phyloP scores from a whole-genome alignment of 2,888 invertebrate species.

The Nomada fabriciana region DNA sequence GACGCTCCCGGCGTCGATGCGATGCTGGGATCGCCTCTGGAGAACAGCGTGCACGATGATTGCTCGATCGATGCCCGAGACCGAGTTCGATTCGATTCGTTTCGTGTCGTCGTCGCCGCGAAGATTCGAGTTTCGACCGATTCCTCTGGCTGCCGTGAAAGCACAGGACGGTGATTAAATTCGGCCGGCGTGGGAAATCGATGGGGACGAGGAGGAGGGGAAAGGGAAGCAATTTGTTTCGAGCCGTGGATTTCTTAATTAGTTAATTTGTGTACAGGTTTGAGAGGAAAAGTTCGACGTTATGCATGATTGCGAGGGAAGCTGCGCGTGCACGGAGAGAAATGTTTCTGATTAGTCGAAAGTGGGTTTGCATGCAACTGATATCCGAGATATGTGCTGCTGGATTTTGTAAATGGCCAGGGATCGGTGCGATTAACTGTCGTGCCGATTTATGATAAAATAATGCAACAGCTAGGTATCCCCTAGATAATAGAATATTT shows the following conservation, averaged over 20 bases:
- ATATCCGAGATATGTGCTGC: no score
- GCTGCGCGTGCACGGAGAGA: no score
- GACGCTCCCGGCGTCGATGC: slow-evolving; percentile 10
- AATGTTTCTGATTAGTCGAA: no score
- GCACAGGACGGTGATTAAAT: neutral
- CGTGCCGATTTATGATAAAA: no score
- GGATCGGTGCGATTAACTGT: no score
- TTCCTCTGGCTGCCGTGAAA: slow-evolving; percentile 3
- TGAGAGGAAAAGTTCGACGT: no score
- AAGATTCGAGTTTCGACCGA: neutral
- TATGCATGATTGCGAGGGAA: no score
- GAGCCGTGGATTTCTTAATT: neutral
- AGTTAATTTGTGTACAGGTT: neutral
- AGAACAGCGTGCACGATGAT: slow-evolving; percentile 9
- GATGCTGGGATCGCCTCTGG: slow-evolving; percentile 10
- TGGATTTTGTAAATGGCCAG: no score
- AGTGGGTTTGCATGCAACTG: no score
- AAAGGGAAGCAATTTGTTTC: neutral
- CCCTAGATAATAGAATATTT: no score
- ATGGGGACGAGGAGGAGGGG: neutral
- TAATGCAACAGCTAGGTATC: no score
- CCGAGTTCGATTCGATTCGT: slow-evolving; percentile 10
- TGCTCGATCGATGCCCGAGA: slow-evolving; percentile 20
- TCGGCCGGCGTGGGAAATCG: neutral
- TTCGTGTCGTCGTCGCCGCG: slow-evolving; percentile 1